These are phyloP conservation scores for Esox niger DNA, from an alignment of 2,113 vertebrate species.

Conservation along the genomic window DNA sequence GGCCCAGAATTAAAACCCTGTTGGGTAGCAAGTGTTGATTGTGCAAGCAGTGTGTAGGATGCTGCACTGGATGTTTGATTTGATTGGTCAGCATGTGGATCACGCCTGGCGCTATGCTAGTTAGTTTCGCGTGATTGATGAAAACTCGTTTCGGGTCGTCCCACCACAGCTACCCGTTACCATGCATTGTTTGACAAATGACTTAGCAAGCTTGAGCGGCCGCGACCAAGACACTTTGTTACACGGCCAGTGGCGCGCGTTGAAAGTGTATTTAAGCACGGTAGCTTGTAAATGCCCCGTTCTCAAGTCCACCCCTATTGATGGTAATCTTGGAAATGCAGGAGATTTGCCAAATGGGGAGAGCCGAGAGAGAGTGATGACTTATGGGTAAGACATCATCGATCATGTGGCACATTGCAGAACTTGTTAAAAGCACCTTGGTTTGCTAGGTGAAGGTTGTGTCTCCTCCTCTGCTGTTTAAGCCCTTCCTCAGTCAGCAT, in stretches of 20 bases:
- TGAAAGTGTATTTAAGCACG: neutral
- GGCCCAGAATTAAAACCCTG: neutral
- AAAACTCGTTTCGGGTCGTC: slow-evolving; percentile 42
- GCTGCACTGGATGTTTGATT: slow-evolving; percentile 39
- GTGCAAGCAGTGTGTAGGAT: slow-evolving; percentile 30
- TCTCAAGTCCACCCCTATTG: slow-evolving; percentile 10
- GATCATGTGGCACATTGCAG: neutral
- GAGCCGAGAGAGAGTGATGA: neutral
- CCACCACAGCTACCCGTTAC: slow-evolving; percentile 37
- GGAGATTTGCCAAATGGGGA: neutral
- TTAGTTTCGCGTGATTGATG: slow-evolving; percentile 50
- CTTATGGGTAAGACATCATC: neutral
- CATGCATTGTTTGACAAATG: slow-evolving; percentile 54
- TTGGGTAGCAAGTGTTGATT: slow-evolving; percentile 23
- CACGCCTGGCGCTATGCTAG: slow-evolving; percentile 40
- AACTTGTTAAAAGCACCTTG: neutral
- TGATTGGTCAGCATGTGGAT: slow-evolving; percentile 50
- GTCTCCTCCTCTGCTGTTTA: neutral
- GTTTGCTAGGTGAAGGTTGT: neutral
- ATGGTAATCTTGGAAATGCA: slow-evolving; percentile 15
- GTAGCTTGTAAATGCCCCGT: neutral
- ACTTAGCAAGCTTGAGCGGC: slow-evolving; percentile 20
- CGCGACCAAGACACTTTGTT: no score
- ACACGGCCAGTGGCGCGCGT: no score
- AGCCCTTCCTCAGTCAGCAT: neutral